Evolutionary conservation across 1,140 invertebrate species (phyloP), one percentile per base, ranked within the genome.

Genomic region (Cydia amplana): DNA sequence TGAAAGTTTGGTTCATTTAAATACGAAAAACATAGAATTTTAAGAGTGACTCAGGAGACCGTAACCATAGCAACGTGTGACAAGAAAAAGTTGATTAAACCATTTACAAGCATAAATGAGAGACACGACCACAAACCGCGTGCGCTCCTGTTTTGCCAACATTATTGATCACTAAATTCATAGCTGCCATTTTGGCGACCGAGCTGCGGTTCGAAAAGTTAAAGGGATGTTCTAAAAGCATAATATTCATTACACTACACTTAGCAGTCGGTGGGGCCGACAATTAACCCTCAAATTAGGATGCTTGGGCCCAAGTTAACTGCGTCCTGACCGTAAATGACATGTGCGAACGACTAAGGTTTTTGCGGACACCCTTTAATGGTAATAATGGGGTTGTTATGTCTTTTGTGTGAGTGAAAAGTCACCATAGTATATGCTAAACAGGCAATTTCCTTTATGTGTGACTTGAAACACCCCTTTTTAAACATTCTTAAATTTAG

Each of bases 201-300:
- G 65, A 28, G 64, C n/a, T 43, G 65, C 65, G 65, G 65, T 70
- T 32, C 65, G 20, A 79, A 80, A 75, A 72, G 78, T 80, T 60
- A 78, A 79, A 83, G 78, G 77, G 80, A 76, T 77, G 43, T 64
- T 63, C 60, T 64, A 74, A 83, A 77, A 77, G 73, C 76, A 75
- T 84, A 83, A 86, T 88, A 89, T 85, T 86, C 85, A 90, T 88
- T 87, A 88, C 81, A 79, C 67, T 74, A 80, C 80, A 86, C 83
- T 88, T 81, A 82, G 76, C 74, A 82, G 78, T 76, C 82, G 79
- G 82, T 85, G 74, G 75, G 76, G 78, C 72, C 80, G 84, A 83
- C 86, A 79, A 89, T 90, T 90, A 87, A 87, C 86, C 87, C 85
- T 84, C 82, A 82, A 88, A 88, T 89, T 87, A 87, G 82, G 82